These are phyloP conservation scores for Cantharis rustica DNA, from an alignment of 2,888 invertebrate genomes.

Conservation along the genomic window DNA sequence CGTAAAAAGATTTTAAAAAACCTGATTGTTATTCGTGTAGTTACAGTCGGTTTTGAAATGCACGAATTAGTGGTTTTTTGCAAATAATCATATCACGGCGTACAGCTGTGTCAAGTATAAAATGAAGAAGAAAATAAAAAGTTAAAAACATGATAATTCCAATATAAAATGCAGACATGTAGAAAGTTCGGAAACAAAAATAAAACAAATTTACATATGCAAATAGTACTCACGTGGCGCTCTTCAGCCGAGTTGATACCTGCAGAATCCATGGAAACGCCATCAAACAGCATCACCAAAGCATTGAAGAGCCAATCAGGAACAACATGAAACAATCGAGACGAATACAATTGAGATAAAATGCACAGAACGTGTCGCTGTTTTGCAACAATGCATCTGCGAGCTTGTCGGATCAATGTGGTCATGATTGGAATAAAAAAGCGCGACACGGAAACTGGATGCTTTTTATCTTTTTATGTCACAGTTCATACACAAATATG, in stretches of 20 bases:
- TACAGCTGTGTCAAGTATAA: not conserved
- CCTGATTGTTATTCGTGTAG: not conserved
- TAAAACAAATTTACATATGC: conserved; percentile 16
- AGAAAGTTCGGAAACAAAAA: conserved; percentile 5
- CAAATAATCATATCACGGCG: not conserved
- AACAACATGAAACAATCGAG: conserved; percentile 60
- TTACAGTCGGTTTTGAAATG: not conserved
- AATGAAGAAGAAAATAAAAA: not conserved
- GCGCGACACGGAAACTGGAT: conserved; percentile 47
- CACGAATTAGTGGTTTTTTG: not conserved
- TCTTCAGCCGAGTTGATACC: conserved; percentile 68
- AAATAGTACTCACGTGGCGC: conserved; percentile 64
- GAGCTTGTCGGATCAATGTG: conserved; percentile 49
- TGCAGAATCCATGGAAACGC: conserved; percentile 47
- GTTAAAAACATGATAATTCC: not conserved
- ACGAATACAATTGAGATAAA: conserved; percentile 56
- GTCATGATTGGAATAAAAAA: conserved; percentile 49
- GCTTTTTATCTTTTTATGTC: conserved; percentile 18
- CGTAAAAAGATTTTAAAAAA: not conserved
- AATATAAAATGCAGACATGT: conserved; percentile 10
- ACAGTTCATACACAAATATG: conserved; percentile 16
- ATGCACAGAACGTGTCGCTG: conserved; percentile 50
- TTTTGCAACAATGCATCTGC: conserved; percentile 46
- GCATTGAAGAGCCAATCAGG: conserved; percentile 46
- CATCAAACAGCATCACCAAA: conserved; percentile 39